Conservation (phyloP, 1,140 invertebrate genomes). For the Leucophenga varia region DNA sequence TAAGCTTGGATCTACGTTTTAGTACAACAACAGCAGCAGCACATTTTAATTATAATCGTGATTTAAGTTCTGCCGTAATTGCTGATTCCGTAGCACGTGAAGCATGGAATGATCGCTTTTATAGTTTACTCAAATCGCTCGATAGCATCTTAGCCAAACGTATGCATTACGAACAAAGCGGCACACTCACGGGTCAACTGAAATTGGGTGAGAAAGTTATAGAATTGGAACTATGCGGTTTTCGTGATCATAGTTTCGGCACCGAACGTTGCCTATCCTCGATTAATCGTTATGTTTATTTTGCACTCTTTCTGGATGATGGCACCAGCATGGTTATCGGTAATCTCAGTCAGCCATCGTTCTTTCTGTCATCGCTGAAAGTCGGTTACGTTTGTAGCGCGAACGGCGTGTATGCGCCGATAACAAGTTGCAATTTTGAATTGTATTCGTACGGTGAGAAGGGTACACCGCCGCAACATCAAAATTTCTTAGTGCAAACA, state of each 20-base stretch:
- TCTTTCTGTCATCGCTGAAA: constrained; percentile 48
- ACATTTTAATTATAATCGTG: constrained; percentile 44
- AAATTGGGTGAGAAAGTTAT: constrained; percentile 1
- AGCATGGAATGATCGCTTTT: constrained; percentile 47
- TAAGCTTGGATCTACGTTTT: constrained; percentile 34
- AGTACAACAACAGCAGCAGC: constrained; percentile 18
- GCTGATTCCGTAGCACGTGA: constrained; percentile 49
- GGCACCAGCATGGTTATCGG: constrained; percentile 48
- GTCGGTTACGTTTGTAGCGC: constrained; percentile 40
- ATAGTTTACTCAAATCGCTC: constrained; percentile 31
- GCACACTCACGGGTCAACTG: constrained; percentile 21
- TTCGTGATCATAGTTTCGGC: constrained; percentile 47
- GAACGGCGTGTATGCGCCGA: constrained; percentile 32
- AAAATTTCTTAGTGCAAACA: constrained; percentile 46
- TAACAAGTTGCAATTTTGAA: constrained; percentile 46
- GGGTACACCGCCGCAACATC: constrained; percentile 40
- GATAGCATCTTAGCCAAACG: constrained; percentile 37
- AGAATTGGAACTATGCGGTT: constrained; percentile 20
- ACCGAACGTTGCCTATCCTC: constrained; percentile 48
- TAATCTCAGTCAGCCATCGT: constrained; percentile 47
- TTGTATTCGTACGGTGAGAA: constrained; percentile 48
- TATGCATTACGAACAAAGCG: constrained; percentile 45
- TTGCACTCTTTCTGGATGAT: constrained; percentile 43
- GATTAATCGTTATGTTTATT: constrained; percentile 52
- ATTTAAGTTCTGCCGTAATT: constrained; percentile 41